phyloP scores from a whole-genome alignment of 2,888 invertebrate genomes.

The Hyalella azteca region DNA sequence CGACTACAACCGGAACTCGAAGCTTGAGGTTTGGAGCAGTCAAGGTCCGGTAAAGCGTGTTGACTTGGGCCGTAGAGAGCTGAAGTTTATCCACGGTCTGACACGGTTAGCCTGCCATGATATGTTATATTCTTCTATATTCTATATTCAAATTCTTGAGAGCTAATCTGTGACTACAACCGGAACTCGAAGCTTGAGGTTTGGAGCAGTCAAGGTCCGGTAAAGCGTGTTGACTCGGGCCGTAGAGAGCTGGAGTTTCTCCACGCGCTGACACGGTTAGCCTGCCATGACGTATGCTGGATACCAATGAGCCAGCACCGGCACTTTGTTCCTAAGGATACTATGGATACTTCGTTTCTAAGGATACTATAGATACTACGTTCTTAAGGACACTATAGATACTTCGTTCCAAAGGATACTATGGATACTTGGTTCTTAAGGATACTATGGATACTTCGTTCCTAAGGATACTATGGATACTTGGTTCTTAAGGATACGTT shows the following conservation, averaged over 20 bases:
- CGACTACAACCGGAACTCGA: not conserved
- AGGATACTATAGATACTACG: too few species aligned
- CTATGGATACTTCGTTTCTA: too few species aligned
- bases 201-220: conserved; percentile 10
- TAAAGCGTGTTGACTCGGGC: not conserved
- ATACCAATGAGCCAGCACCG: conserved; percentile 16
- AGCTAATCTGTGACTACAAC: not conserved
- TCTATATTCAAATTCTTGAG: too few species aligned
- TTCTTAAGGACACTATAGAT: too few species aligned
- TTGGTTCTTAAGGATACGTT: too few species aligned
- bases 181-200: not conserved
- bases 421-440: too few species aligned
- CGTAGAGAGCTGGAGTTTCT: conserved; percentile 29
- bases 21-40: not conserved
- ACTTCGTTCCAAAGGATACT: too few species aligned
- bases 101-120: conserved; percentile 10
- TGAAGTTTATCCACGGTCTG: conserved; percentile 14
- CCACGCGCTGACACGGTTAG: conserved; percentile 14
- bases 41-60: conserved; percentile 22
- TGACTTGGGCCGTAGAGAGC: conserved; percentile 4
- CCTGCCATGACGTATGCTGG: not conserved
- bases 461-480: too few species aligned
- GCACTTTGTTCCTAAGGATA: too few species aligned
- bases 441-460: too few species aligned
- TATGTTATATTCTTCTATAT: too few species aligned